Evolutionary conservation across 2,113 vertebrate genomes (phyloP), one percentile per base, ranked within the genome.

Genomic region (Hypomesus transpacificus): DNA sequence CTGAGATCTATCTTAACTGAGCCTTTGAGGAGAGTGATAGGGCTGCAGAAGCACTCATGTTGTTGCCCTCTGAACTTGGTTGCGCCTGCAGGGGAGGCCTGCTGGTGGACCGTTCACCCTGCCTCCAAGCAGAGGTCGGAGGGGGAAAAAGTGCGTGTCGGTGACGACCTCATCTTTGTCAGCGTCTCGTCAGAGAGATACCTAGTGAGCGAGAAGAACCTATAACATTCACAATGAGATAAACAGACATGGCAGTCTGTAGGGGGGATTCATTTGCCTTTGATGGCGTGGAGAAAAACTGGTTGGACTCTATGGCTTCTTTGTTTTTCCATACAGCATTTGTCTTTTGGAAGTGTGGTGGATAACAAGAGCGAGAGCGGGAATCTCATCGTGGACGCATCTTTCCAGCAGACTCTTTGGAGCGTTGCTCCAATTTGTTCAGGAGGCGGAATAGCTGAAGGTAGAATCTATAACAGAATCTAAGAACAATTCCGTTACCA

Each of bases 381-480:
- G 68, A 93, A 91, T 77, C 83, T 96, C 70, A 92, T 93, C 3
- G 96, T 98, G 68, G 93, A 95, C 58, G 96, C 96, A 21, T 93
- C 95, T 58, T 98, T 98, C 86, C 95, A 96, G 89, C 96, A 95
- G 79, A 98, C 95, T 0, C 94, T 98, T 26, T 98, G 96, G 96
- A 95, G 92, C 6, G 95, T 98, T 65, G 94, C 94, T 63, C 96
- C 95, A 1, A 93, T 98, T 84, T 98, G 95, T 87, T 97, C 95
- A 53, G 94, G 92, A 80, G 92, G 94, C 66, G 93, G 92, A 86
- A 91, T 88, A 21, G 94, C 93, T 80, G 95, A 96, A 94, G 96
- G 96, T 94, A 92, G 73, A 77, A 20, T 52, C 2, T 50, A 3
- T 79, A 71, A 54, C 22, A 28, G 22, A 56, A 22, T 6, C 20